These are phyloP conservation scores for Labroides dimidiatus DNA, from an alignment of 2,797 vertebrate species.

Conservation along the genomic window DNA sequence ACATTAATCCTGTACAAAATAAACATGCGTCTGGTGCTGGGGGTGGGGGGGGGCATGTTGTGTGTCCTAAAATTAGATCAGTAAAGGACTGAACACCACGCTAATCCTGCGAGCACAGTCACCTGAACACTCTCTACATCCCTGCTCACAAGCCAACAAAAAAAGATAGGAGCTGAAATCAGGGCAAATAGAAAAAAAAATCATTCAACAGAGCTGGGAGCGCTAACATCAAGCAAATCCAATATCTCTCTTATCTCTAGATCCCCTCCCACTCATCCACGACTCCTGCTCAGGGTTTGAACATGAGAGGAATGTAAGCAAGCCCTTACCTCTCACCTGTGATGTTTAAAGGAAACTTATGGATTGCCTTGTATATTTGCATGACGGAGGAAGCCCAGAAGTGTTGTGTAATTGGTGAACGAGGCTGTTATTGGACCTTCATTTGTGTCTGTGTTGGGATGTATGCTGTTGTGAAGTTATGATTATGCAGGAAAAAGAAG, in stretches of 20 bases:
- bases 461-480: constrained; percentile 21
- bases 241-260: constrained; percentile 78
- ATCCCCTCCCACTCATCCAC: constrained; percentile 79
- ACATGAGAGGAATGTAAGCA: constrained; percentile 62
- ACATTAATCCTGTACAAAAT: constrained; percentile 75
- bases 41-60: constrained; percentile 39
- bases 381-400: constrained; percentile 45
- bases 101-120: constrained; percentile 73
- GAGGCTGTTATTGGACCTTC: constrained; percentile 33
- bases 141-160: constrained; percentile 61
- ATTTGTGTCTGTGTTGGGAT: constrained; percentile 23
- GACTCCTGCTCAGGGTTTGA: constrained; percentile 61
- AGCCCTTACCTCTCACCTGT: constrained; percentile 41
- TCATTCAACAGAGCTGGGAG: constrained; percentile 65
- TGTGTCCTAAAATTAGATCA: constrained; percentile 80
- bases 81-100: constrained; percentile 66
- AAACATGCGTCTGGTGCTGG: constrained; percentile 60
- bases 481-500: constrained; percentile 14
- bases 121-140: constrained; percentile 70
- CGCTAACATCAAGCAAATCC: constrained; percentile 68
- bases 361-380: constrained; percentile 53
- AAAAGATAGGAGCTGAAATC: constrained; percentile 64
- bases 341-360: constrained; percentile 54
- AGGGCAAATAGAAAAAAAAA: constrained; percentile 68
- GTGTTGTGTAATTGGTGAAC: constrained; percentile 3